These are phyloP conservation scores for Propsilocerus akamusi DNA, from an alignment of 1,140 invertebrate genomes.

Conservation along the genomic window DNA sequence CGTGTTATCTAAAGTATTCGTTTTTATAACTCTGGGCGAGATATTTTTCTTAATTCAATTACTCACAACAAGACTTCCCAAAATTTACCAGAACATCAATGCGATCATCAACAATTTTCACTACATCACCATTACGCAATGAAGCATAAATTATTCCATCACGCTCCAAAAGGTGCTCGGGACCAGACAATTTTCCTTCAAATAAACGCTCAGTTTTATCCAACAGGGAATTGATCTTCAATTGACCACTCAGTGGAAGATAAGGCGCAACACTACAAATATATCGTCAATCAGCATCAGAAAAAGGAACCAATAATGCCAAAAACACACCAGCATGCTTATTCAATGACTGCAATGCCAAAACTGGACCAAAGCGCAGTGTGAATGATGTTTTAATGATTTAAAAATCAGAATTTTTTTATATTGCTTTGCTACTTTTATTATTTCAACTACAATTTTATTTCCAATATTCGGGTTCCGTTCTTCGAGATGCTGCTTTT, in stretches of 20 bases:
- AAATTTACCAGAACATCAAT: constrained; percentile 40
- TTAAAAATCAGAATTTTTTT: too few species aligned
- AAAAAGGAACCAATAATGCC: too few species aligned
- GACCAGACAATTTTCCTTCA: constrained; percentile 38
- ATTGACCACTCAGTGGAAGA: constrained; percentile 31
- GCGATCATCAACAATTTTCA: constrained; percentile 37
- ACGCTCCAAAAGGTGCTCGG: constrained; percentile 48
- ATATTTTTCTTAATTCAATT: constrained; percentile 7
- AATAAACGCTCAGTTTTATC: constrained; percentile 41
- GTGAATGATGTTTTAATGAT: too few species aligned
- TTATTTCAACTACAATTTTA: too few species aligned
- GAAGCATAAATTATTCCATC: constrained; percentile 51
- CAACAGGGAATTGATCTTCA: constrained; percentile 39
- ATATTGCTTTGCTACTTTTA: too few species aligned
- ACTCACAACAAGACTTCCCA: constrained; percentile 56
- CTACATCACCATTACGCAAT: constrained; percentile 44
- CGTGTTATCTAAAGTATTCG: constrained; percentile 30
- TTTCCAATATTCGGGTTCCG: too few species aligned
- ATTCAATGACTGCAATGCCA: too few species aligned
- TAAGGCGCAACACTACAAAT: too few species aligned
- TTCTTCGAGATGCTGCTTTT: too few species aligned
- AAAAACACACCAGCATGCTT: too few species aligned
- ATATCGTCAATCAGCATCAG: too few species aligned
- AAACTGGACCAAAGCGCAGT: too few species aligned
- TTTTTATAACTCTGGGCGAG: not conserved